Conservation (phyloP, 2,888 invertebrate genomes). For the Eudasyphora cyanicolor region DNA sequence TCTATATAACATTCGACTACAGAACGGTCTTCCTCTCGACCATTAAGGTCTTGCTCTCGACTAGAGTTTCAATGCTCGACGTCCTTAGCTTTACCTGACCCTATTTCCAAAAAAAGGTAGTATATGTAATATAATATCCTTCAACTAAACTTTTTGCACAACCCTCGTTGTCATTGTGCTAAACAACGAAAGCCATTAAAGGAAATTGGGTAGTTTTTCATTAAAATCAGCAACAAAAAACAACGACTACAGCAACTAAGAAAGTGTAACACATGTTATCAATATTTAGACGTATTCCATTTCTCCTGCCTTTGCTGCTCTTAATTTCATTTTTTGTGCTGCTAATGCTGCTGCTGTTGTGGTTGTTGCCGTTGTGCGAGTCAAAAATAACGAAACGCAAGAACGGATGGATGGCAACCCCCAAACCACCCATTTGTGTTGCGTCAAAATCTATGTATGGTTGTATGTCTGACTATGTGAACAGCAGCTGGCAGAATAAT, state of each 20-base stretch:
- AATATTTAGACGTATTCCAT: conserved; percentile 33
- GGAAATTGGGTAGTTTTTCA: conserved; percentile 33
- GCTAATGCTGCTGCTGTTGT: not conserved
- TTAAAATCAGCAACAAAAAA: conserved; percentile 3
- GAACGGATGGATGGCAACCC: not conserved
- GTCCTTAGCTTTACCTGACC: no score
- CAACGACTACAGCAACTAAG: not conserved
- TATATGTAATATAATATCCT: no score
- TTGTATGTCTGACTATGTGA: not conserved
- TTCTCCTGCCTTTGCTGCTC: not conserved
- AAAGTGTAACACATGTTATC: conserved; percentile 56
- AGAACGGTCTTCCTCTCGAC: no score
- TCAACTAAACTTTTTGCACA: not conserved
- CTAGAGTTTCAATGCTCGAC: no score
- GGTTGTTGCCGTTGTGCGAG: not conserved
- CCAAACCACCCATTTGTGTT: not conserved
- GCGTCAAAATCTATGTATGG: no score
- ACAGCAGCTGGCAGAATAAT: not conserved
- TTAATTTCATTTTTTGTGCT: not conserved
- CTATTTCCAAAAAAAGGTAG: no score
- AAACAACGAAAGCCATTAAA: conserved; percentile 24
- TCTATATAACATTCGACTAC: no score
- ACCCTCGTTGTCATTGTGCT: not conserved
- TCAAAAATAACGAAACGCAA: not conserved
- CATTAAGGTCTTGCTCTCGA: no score